A percentile compares a stretch with the other conserved stretches of the same genome.
phyloP scores from a whole-genome alignment of 2,797 vertebrate species.

The Strix occidentalis region DNA sequence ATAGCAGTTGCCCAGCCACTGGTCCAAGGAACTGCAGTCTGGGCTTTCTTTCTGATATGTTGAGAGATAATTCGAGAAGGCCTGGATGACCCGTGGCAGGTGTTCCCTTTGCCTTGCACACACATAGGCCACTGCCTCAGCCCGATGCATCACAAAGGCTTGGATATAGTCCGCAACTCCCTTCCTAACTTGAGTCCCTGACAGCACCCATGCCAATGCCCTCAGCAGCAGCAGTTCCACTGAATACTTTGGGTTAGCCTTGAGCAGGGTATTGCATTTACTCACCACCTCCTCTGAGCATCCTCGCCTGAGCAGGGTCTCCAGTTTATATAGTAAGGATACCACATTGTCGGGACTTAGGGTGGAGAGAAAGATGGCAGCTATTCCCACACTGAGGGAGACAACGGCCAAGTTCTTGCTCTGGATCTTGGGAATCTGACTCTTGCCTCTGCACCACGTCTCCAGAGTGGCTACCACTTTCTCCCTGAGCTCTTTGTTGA shows the following conservation, averaged over 20 bases:
- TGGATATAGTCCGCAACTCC: conserved; percentile 84
- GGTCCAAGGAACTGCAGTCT: neutral
- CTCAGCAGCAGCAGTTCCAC: conserved; percentile 80
- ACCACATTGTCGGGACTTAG: conserved; percentile 83
- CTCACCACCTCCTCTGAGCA: conserved; percentile 77
- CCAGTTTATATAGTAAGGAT: conserved; percentile 84
- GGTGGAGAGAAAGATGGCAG: conserved; percentile 85
- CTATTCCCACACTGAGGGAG: conserved; percentile 80
- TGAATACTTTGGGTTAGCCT: neutral
- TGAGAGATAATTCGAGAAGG: conserved; percentile 69
- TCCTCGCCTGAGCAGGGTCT: conserved; percentile 78
- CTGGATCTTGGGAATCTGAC: conserved; percentile 68
- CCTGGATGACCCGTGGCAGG: conserved; percentile 75
- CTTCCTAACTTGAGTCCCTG: conserved; percentile 27
- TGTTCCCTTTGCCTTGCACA: conserved; percentile 80
- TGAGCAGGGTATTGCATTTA: conserved; percentile 79
- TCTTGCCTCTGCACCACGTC: conserved; percentile 78
- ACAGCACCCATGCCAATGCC: conserved; percentile 84
- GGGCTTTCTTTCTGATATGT: neutral
- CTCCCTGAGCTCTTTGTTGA: conserved; percentile 49
- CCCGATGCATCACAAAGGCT: conserved; percentile 71
- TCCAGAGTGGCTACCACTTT: conserved; percentile 80
- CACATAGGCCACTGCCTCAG: conserved; percentile 76
- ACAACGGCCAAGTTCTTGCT: conserved; percentile 58
- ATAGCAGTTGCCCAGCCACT: conserved; percentile 49